phyloP scores from a whole-genome alignment of 2,888 invertebrate species.

The Spialia ferax region DNA sequence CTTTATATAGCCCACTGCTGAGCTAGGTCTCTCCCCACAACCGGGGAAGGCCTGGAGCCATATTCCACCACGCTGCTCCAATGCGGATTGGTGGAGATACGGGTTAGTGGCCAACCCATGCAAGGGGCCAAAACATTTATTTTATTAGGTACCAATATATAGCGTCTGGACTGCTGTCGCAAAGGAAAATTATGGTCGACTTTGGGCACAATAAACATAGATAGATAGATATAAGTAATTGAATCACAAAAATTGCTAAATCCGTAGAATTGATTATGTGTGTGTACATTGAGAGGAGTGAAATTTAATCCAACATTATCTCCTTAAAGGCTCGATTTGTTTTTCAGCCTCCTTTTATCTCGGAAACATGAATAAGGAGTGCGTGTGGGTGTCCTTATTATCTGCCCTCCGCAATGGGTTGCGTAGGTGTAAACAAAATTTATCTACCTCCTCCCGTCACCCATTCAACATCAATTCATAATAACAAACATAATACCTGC shows the following conservation, averaged over 20 bases:
- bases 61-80: too few relatives aligned
- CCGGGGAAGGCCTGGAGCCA: too few relatives aligned
- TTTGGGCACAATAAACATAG: too few relatives aligned
- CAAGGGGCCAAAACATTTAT: too few relatives aligned
- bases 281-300: neutral
- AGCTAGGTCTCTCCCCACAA: too few relatives aligned
- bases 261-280: neutral
- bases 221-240: too few relatives aligned
- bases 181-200: too few relatives aligned
- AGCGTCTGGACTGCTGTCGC: too few relatives aligned
- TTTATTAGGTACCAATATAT: too few relatives aligned
- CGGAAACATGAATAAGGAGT: slow-evolving; percentile 33
- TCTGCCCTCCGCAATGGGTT: slow-evolving; percentile 44
- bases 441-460: slow-evolving; percentile 25
- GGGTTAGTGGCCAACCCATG: too few relatives aligned
- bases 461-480: slow-evolving; percentile 26
- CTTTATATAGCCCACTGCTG: too few relatives aligned
- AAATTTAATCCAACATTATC: slow-evolving; percentile 2
- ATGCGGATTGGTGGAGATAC: too few relatives aligned
- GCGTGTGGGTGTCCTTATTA: slow-evolving; percentile 44
- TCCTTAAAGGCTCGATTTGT: slow-evolving; percentile 22
- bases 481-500: slow-evolving; percentile 21
- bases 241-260: neutral
- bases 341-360: slow-evolving; percentile 33
- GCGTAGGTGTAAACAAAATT: slow-evolving; percentile 47